Conservation (phyloP, 2,888 invertebrate genomes). For the Syritta pipiens region DNA sequence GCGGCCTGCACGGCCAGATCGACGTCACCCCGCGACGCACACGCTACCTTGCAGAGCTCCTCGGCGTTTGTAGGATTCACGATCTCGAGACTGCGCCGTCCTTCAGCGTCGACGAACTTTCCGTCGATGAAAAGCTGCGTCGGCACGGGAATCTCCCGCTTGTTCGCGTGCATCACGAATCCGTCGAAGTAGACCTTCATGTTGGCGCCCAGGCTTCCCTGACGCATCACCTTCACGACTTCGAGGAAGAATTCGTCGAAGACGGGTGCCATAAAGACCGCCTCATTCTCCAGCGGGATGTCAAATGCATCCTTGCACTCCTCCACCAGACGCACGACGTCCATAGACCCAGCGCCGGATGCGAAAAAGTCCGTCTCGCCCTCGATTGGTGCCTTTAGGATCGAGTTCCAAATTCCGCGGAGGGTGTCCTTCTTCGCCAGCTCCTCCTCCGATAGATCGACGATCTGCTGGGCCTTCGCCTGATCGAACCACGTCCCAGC, state of each 20-base stretch:
- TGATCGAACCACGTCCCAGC: constrained; percentile 87
- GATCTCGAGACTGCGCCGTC: constrained; percentile 82
- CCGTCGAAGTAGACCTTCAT: constrained; percentile 83
- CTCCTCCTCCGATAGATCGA: constrained; percentile 88
- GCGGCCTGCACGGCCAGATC: constrained; percentile 93
- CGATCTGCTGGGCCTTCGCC: constrained; percentile 79
- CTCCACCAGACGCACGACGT: constrained; percentile 93
- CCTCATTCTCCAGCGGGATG: constrained; percentile 90
- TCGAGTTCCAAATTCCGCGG: constrained; percentile 89
- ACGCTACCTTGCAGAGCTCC: constrained; percentile 86
- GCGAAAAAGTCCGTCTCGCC: constrained; percentile 94
- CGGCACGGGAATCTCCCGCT: constrained; percentile 91
- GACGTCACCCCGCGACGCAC: constrained; percentile 89
- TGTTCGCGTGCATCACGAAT: constrained; percentile 88
- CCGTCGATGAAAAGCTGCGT: constrained; percentile 96
- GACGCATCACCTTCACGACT: constrained; percentile 85
- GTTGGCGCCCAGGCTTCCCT: constrained; percentile 82
- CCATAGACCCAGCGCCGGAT: constrained; percentile 98
- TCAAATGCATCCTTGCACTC: constrained; percentile 91
- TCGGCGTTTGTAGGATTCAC: constrained; percentile 93
- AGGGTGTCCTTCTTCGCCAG: constrained; percentile 83
- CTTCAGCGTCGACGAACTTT: constrained; percentile 89
- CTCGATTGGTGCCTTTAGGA: constrained; percentile 87
- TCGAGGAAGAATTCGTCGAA: constrained; percentile 89
- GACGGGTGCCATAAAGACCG: constrained; percentile 94